Conservation (phyloP, 1,140 invertebrate species). For the Ganaspis sp. region DNA sequence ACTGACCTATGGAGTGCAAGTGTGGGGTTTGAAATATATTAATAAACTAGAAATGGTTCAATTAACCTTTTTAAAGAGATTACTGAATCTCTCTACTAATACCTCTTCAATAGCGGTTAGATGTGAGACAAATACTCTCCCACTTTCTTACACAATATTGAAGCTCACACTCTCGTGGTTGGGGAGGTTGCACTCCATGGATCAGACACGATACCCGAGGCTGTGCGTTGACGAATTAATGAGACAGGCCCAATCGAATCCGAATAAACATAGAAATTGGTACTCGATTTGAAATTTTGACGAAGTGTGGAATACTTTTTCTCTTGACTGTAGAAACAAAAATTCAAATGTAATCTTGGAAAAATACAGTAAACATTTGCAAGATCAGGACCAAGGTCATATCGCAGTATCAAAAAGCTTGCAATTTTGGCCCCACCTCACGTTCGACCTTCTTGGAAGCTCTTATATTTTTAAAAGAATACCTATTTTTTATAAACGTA, state of each 20-base stretch:
- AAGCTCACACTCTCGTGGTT: neutral
- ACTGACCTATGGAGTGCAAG: too few species aligned
- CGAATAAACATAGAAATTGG: neutral
- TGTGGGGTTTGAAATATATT: too few species aligned
- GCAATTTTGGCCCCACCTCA: neutral
- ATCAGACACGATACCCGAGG: neutral
- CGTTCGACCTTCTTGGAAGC: neutral
- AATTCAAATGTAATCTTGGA: neutral
- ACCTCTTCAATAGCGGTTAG: neutral
- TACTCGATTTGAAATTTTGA: neutral
- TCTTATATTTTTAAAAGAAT: neutral
- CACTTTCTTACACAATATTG: neutral
- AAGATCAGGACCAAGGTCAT: neutral
- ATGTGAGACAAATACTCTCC: neutral
- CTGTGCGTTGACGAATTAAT: neutral
- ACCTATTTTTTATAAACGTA: too few species aligned
- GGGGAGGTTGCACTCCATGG: neutral
- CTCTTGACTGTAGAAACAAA: neutral
- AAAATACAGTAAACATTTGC: neutral
- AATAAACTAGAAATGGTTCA: neutral
- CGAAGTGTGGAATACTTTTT: neutral
- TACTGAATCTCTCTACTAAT: neutral
- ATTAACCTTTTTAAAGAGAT: neutral
- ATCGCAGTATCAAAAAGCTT: neutral
- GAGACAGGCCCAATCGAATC: neutral